A percentile compares a stretch with the other conserved stretches of the same genome.
Conservation (phyloP, 2,113 vertebrate species). For the Chunga burmeisteri region DNA sequence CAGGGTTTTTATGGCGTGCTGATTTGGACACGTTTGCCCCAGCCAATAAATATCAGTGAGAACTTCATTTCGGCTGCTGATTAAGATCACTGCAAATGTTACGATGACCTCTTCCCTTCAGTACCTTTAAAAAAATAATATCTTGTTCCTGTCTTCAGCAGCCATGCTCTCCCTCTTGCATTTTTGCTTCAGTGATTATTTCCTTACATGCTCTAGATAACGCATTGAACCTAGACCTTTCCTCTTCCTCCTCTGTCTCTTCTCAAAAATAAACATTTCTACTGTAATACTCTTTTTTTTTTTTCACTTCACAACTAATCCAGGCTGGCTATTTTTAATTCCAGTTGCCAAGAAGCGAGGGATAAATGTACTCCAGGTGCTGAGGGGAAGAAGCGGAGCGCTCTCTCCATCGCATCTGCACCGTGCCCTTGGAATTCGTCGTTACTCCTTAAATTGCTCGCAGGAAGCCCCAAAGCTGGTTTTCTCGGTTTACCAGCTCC, state of each 20-base stretch:
- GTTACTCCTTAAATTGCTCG: not conserved
- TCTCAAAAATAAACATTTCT: not conserved
- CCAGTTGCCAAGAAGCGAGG: not conserved
- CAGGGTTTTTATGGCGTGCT: rapidly evolving
- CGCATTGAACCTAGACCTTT: constrained; percentile 26
- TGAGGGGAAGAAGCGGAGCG: not conserved
- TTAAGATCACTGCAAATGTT: not conserved
- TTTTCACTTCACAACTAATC: not conserved
- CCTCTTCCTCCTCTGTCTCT: constrained; percentile 7
- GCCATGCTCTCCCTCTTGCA: not conserved
- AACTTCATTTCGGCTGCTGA: not conserved
- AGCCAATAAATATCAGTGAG: rapidly evolving
- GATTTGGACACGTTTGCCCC: not conserved
- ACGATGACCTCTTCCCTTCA: not conserved
- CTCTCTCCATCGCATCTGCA: not conserved
- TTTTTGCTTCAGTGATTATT: constrained; percentile 60
- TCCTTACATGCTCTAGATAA: constrained; percentile 68
- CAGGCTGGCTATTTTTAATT: constrained; percentile 18
- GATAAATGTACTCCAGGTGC: not conserved
- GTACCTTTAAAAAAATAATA: not conserved
- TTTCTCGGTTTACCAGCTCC: not conserved
- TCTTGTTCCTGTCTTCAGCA: not conserved
- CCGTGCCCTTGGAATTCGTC: not conserved
- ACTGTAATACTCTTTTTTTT: not conserved
- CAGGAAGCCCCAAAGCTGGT: not conserved